phyloP scores from a whole-genome alignment of 2,888 invertebrate species.

The Brenthis ino region DNA sequence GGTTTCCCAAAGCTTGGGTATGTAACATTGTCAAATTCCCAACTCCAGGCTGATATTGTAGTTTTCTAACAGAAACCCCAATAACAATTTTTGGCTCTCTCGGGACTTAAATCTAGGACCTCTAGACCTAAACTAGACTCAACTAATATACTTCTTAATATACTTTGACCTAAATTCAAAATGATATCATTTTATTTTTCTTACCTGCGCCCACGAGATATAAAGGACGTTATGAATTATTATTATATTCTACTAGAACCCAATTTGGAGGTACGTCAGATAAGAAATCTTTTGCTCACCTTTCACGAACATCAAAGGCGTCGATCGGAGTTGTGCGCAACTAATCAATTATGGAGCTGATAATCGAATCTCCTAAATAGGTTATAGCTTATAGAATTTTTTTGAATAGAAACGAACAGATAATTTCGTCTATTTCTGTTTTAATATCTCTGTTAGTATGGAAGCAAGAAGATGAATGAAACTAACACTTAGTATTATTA shows the following conservation, averaged over 20 bases:
- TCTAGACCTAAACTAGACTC: no score
- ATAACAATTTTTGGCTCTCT: no score
- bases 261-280: conserved; percentile 8
- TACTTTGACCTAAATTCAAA: no score
- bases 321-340: neutral
- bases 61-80: no score
- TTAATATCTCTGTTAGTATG: neutral
- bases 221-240: neutral
- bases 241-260: neutral
- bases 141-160: no score
- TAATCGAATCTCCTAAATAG: conserved; percentile 8
- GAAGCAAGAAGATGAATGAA: no score
- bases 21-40: no score
- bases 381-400: neutral
- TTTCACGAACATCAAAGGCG: conserved; percentile 8
- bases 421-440: neutral
- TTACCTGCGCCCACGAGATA: neutral
- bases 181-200: neutral
- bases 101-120: no score
- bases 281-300: conserved; percentile 13
- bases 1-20: no score
- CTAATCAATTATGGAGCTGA: conserved; percentile 15
- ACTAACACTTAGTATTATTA: no score
- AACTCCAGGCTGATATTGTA: no score
- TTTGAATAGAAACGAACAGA: neutral